Evolutionary conservation across 2,888 invertebrate genomes (phyloP).

Genomic region (Branchellion lobata): DNA sequence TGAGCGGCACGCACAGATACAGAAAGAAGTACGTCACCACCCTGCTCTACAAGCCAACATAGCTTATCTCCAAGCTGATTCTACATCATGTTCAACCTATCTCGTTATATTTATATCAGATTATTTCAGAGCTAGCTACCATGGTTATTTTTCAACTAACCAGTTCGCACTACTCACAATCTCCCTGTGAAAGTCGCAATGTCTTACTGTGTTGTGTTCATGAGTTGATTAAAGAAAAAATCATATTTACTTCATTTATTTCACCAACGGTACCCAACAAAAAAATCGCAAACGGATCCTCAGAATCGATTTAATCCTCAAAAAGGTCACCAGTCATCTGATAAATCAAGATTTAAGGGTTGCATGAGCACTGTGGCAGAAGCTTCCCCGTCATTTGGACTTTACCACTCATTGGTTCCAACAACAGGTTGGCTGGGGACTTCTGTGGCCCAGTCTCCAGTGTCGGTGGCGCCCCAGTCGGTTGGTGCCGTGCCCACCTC

Average conservation of each 20-base stretch:
- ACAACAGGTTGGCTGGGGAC: not conserved
- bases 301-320: not conserved
- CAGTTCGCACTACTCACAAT: too few species aligned
- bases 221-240: too few species aligned
- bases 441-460: constrained; percentile 47
- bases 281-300: too few species aligned
- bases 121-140: too few species aligned
- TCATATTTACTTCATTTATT: too few species aligned
- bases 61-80: constrained; percentile 47
- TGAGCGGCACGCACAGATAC: constrained; percentile 95
- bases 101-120: too few species aligned
- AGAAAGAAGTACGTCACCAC: constrained; percentile 99
- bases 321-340: not conserved
- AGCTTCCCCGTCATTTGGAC: too few species aligned
- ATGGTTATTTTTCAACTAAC: too few species aligned
- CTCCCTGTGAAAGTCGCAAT: too few species aligned
- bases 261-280: too few species aligned
- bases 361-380: constrained; percentile 32
- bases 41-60: constrained; percentile 92
- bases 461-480: constrained; percentile 47
- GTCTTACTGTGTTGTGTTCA: too few species aligned
- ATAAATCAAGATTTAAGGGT: not conserved
- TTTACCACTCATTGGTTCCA: constrained; percentile 23
- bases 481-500: constrained; percentile 56
- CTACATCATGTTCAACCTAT: too few species aligned